phyloP scores from a whole-genome alignment of 2,797 vertebrate genomes.

The Notamacropus eugenii region DNA sequence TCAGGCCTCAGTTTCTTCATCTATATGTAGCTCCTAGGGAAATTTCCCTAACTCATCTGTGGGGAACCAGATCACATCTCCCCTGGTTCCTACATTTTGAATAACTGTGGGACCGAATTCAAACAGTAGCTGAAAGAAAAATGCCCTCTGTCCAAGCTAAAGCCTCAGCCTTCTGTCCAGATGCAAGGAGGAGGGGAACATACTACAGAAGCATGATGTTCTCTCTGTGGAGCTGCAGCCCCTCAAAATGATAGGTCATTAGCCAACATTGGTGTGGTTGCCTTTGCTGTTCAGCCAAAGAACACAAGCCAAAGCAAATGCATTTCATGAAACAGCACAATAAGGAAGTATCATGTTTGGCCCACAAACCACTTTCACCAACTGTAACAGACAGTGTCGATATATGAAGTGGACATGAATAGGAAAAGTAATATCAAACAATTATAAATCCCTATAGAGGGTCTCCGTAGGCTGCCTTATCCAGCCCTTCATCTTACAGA shows the following conservation, averaged over 20 bases:
- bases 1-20: background rate
- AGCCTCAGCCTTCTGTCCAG: background rate
- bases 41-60: background rate
- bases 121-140: background rate
- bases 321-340: background rate
- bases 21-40: background rate
- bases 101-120: background rate
- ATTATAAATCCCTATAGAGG: background rate
- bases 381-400: background rate
- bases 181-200: background rate
- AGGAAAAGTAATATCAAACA: background rate
- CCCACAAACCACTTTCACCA: background rate
- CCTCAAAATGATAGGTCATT: background rate
- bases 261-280: background rate
- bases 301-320: background rate
- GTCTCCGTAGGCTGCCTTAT: too few species aligned
- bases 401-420: background rate
- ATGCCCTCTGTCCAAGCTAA: background rate
- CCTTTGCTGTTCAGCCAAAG: background rate
- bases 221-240: background rate
- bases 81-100: background rate
- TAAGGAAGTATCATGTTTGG: background rate
- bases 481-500: background rate
- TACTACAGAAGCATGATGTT: background rate
- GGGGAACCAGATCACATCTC: background rate